Base-by-base conservation (phyloP, 2,797 vertebrate genomes). In the Artibeus jamaicensis region DNA sequence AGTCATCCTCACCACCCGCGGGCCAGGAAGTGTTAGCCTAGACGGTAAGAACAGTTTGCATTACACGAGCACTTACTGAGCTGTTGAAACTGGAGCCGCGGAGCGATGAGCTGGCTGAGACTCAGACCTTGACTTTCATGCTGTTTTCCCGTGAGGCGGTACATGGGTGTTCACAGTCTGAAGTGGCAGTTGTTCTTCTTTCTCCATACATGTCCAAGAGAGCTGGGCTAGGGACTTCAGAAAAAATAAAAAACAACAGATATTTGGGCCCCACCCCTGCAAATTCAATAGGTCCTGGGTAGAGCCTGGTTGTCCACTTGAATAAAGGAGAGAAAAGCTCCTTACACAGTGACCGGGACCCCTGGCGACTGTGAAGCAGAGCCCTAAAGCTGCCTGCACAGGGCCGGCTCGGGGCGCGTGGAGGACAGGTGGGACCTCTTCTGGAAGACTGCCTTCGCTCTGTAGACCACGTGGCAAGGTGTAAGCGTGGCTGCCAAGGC, bases 401-500 rank as follows among this genome's bases (percentile, higher is more conserved):
- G 68, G 65, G 14, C 42, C 24, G 46, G 12, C 39, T 59, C 18
- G 0, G 42, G 86, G 53, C 39, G 32, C 37, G 19, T 0, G 9
- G 44, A 19, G 48, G 32, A 26, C 32, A 4, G 1, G 16, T 32
- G 65, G 42, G 29, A 24, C 37, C 39, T 32, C 24, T 53, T 44
- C 32, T 12, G 16, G 82, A 67, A 44, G 57, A 4, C 6, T 7
- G 3, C 3, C 32, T 87, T 39, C 91, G 48, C 79, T 71, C 44
- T 22, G 3, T 29, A 68, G 22, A 4, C 42, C 2, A 0, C 4
- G 15, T 39, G n/a, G 7, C 14, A 11, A 32, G 2, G 0, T 9
- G 0, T 8, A 5, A 44, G 67, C 9, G 14, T 46, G 70, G 50
- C 39, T 42, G 0, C 32, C 0, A 0, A 0, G 3, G 12, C 42